phyloP scores from a whole-genome alignment of 1,140 invertebrate genomes.

The Ceratosolen solmsi region DNA sequence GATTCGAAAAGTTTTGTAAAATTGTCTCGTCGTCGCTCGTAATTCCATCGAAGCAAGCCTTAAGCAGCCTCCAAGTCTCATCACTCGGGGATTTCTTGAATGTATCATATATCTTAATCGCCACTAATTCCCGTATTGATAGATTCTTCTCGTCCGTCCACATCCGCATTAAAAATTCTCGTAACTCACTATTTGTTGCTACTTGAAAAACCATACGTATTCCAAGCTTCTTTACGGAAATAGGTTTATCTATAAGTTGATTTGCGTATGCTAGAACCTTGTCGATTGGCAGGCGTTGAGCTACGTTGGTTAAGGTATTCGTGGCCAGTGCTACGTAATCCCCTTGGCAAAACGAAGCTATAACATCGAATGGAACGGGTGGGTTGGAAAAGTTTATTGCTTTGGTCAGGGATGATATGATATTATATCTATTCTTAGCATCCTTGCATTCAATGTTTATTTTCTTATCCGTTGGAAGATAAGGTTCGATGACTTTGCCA shows the following conservation, averaged over 20 bases:
- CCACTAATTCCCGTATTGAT: slow-evolving; percentile 28
- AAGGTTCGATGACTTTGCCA: not conserved
- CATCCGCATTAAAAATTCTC: not conserved
- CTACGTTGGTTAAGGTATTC: slow-evolving; percentile 16
- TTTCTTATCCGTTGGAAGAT: not conserved
- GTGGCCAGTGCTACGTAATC: slow-evolving; percentile 17
- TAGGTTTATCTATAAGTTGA: not conserved
- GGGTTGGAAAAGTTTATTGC: slow-evolving; percentile 37
- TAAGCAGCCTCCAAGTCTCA: slow-evolving; percentile 13
- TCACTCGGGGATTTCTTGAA: not conserved
- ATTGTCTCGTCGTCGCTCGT: not conserved
- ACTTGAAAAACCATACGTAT: slow-evolving; percentile 37
- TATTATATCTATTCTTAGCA: not conserved
- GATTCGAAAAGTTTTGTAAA: not conserved
- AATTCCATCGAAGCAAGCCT: slow-evolving; percentile 5
- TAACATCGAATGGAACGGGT: slow-evolving; percentile 13
- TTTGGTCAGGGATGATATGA: not conserved
- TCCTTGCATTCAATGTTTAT: not conserved
- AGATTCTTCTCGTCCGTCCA: slow-evolving; percentile 13
- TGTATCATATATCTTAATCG: slow-evolving; percentile 22
- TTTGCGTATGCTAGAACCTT: slow-evolving; percentile 27
- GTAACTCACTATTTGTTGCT: not conserved
- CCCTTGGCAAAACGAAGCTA: slow-evolving; percentile 18
- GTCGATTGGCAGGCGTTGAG: slow-evolving; percentile 3
- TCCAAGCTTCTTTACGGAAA: slow-evolving; percentile 33